Evolutionary conservation across 1,140 invertebrate species (phyloP).

Genomic region (Hetaerina americana): DNA sequence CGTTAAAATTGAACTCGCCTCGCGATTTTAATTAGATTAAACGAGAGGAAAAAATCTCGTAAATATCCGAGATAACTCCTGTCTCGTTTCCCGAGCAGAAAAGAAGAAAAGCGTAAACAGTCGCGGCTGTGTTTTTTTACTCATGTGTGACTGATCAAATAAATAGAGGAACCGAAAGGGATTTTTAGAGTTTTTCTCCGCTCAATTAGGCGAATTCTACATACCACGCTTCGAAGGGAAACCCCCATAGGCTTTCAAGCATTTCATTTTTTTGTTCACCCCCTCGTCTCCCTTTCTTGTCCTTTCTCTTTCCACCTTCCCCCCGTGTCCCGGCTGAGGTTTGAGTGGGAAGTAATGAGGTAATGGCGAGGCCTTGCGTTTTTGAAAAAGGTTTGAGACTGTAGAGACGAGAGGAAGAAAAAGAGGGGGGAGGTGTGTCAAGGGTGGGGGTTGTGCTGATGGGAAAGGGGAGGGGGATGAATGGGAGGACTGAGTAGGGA

Average conservation of each 20-base stretch:
- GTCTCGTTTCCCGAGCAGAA: no score
- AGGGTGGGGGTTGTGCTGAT: no score
- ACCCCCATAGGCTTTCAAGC: neutral
- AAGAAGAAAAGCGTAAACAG: no score
- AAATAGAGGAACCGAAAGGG: neutral
- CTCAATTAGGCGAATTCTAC: neutral
- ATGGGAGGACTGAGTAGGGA: no score
- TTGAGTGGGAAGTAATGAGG: neutral
- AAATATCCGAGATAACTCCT: no score
- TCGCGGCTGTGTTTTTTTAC: no score
- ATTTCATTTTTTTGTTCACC: no score
- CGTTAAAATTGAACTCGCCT: neutral
- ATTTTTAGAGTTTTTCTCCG: neutral
- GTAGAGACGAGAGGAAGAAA: neutral
- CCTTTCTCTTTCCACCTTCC: no score
- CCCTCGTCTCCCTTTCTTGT: neutral
- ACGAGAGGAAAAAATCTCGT: no score
- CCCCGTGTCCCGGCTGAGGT: neutral
- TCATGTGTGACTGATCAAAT: neutral
- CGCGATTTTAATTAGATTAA: neutral
- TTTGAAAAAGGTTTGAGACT: neutral
- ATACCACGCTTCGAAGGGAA: neutral
- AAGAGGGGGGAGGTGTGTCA: no score
- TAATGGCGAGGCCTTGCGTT: neutral
- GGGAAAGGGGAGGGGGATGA: no score